Base-by-base conservation (phyloP, 2,797 vertebrate species). In the Monodelphis domestica region DNA sequence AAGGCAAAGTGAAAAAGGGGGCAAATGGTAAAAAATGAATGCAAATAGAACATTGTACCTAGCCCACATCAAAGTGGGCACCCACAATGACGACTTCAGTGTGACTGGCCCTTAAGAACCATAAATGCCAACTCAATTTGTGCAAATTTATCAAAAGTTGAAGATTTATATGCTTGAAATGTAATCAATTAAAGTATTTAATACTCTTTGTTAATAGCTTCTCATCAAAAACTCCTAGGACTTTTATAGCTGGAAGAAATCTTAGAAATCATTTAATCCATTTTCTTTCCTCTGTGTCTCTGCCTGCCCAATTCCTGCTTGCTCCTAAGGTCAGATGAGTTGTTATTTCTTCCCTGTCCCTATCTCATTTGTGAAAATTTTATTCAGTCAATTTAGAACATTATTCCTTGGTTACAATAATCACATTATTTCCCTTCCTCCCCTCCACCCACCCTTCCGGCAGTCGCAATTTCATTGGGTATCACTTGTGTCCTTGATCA, bases 41-140 rank as follows among this genome's bases (percentile, higher is more conserved):
- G 11, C 54, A 93, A 94, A 91, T 93, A 91, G 94, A 93, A 96
- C 33, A 90, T 94, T 63, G 57, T 89, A 88, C 54, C 89, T 70
- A 70, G 6, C 54, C 89, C 87, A 24, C 2, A 84, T 94, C 15
- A 28, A 87, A 21, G 33, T 88, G 0, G 92, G 50, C 89, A 4
- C 50, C 93, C 56, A 91, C 52, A 95, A 91, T 93, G 92, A 38
- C 91, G 91, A 91, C 91, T 96, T 95, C 92, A 93, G 87, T 90
- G 84, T 4, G 88, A 89, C 92, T 95, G 94, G 7, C 91, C 63
- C 28, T 91, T 93, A 91, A 91, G 89, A 5, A 12, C 94, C 96
- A 70, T n/a, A 92, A 30, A 59, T 91, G 91, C 92, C 59, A 7
- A 84, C 90, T 94, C 94, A 56, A 94, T 53, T 78, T 97, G 45